Base-by-base conservation (phyloP, 2,113 vertebrate species). In the Canis aureus region DNA sequence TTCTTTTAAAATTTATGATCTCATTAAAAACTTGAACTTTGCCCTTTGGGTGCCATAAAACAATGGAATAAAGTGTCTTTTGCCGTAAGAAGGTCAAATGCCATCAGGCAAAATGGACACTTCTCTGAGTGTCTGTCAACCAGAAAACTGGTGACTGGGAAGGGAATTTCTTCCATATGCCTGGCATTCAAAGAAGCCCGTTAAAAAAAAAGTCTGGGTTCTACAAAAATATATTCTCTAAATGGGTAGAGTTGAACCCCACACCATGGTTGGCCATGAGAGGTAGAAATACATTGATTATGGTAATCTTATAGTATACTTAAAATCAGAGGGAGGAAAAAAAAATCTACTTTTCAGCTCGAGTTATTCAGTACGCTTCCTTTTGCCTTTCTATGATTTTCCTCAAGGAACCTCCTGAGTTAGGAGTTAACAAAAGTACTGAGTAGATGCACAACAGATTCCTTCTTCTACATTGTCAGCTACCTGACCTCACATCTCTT, bases 11-110 rank as follows among this genome's bases (percentile, higher is more conserved):
- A 67, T 82, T 25, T 79, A 67, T 49, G 81, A 49, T 92, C 32
- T 83, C 69, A 69, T 76, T 83, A 67, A 86, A 95, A 81, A 22
- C n/a, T 89, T 95, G 82, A 85, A 69, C 82, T 85, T 97, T 93
- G 64, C 59, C 71, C 16, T 93, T 86, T 49, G 60, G 32, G 25
- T 94, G 79, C 80, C n/a, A 80, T 82, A 87, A 76, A 94, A 62
- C 86, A 97, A 49, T 87, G 15, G 55, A 93, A 57, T 53, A 7
- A 83, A 88, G 8, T 76, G 55, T 81, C 67, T 95, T 90, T 87
- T 25, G 27, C 53, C 43, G 74, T 49, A 89, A 43, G 32, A 89
- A 95, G 19, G 23, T 73, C 80, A 90, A 49, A 59, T 74, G n/a
- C 27, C 55, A 3, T 94, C 43, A 35, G 51, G 11, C 16, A 53